Evolutionary conservation across 2,888 invertebrate genomes (phyloP).

Genomic region (Spisula solida): DNA sequence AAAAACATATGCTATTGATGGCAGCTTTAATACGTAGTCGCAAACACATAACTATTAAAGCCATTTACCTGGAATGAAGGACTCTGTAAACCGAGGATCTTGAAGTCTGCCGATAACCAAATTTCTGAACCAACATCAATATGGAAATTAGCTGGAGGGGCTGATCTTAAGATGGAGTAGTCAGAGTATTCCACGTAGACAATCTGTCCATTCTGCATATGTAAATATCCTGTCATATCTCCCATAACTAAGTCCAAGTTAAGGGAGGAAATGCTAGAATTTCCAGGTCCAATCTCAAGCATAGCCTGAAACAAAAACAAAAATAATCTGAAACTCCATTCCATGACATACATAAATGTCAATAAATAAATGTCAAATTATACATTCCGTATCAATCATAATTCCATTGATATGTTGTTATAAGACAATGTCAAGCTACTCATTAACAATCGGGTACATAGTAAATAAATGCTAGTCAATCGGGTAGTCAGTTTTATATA

Average conservation of each 20-base stretch:
- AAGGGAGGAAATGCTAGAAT: slow-evolving; percentile 59
- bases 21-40: background rate
- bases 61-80: slow-evolving; percentile 72
- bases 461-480: too few relatives aligned
- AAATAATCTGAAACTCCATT: too few relatives aligned
- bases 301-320: slow-evolving; percentile 68
- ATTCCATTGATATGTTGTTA: too few relatives aligned
- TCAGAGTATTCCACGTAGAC: slow-evolving; percentile 75
- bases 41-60: background rate
- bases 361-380: too few relatives aligned
- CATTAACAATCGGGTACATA: too few relatives aligned
- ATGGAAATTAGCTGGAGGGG: slow-evolving; percentile 79
- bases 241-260: slow-evolving; percentile 77
- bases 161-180: slow-evolving; percentile 69
- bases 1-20: background rate
- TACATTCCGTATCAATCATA: too few relatives aligned
- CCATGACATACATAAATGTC: too few relatives aligned
- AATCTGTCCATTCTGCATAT: slow-evolving; percentile 70
- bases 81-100: slow-evolving; percentile 72
- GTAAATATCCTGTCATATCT: slow-evolving; percentile 76
- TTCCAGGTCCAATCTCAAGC: slow-evolving; percentile 72
- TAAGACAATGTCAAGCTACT: too few relatives aligned
- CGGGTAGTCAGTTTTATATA: too few relatives aligned
- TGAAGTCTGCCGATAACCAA: slow-evolving; percentile 75
- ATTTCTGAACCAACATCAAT: slow-evolving; percentile 72